Evolutionary conservation across 2,113 vertebrate genomes (phyloP).

Genomic region (Neogale vison): DNA sequence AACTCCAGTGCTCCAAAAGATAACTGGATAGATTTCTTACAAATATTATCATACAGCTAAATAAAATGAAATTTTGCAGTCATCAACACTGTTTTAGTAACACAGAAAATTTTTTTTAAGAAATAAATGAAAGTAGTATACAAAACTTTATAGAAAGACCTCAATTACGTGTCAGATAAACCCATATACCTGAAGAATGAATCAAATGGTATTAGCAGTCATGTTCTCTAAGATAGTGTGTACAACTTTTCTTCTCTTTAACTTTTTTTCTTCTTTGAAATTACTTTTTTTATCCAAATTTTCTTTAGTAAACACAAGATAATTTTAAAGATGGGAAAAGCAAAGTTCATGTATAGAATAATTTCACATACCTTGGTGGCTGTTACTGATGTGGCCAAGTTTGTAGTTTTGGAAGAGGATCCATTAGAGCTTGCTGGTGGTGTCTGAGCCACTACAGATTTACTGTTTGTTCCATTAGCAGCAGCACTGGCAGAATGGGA

Average conservation of each 20-base stretch:
- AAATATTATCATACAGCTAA: conserved; percentile 16
- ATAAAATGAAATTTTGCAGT: conserved; percentile 35
- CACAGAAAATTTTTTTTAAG: neutral
- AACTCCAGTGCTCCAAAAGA: neutral
- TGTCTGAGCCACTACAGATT: conserved; percentile 89
- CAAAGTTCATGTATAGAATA: neutral
- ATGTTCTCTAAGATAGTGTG: neutral
- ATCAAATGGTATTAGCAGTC: neutral
- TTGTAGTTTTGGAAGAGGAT: conserved; percentile 91
- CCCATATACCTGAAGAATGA: neutral
- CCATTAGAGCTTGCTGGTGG: conserved; percentile 90
- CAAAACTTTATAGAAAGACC: conserved; percentile 37
- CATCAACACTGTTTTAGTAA: conserved; percentile 26
- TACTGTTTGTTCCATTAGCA: conserved; percentile 93
- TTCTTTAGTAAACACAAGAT: conserved; percentile 38
- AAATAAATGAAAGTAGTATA: conserved; percentile 1
- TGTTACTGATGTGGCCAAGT: conserved; percentile 88
- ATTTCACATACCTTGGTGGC: conserved; percentile 85
- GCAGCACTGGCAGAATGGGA: conserved; percentile 89
- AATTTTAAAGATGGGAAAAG: conserved; percentile 42
- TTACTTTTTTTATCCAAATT: conserved; percentile 26
- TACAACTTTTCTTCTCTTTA: neutral
- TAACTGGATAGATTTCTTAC: neutral
- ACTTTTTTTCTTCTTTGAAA: conserved; percentile 28
- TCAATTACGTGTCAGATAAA: neutral